phyloP scores from a whole-genome alignment of 2,888 invertebrate species.

The Acleris holmiana region DNA sequence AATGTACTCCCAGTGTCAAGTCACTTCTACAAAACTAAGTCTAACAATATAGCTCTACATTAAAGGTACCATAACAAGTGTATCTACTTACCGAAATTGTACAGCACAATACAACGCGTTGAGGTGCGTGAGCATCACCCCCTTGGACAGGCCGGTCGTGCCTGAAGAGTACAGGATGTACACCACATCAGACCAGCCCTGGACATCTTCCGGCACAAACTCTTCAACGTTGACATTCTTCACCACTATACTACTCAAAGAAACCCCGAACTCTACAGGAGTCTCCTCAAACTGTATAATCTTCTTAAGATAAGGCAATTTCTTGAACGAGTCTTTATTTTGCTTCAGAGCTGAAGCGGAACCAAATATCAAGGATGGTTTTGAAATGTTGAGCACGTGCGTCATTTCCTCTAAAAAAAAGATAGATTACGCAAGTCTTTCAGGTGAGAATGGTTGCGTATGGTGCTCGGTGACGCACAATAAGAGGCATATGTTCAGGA shows the following conservation, averaged over 20 bases:
- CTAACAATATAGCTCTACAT: not conserved
- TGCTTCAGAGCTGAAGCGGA: constrained; percentile 69
- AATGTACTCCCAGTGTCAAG: no score
- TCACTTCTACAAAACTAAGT: not conserved
- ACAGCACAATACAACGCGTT: constrained; percentile 73
- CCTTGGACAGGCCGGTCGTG: constrained; percentile 92
- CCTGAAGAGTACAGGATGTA: constrained; percentile 86
- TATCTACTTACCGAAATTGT: constrained; percentile 74
- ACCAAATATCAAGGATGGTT: constrained; percentile 86
- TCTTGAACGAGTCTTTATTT: constrained; percentile 51
- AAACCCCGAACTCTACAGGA: constrained; percentile 42
- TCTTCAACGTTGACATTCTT: constrained; percentile 38
- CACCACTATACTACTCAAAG: constrained; percentile 75
- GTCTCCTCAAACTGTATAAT: constrained; percentile 86
- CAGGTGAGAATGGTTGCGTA: not conserved
- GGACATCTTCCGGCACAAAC: constrained; percentile 42
- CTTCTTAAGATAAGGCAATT: constrained; percentile 66
- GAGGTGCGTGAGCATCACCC: constrained; percentile 88
- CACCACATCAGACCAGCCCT: constrained; percentile 44
- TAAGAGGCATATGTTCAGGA: no score
- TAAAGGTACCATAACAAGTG: not conserved
- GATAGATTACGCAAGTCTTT: not conserved
- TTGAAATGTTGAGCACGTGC: constrained; percentile 87
- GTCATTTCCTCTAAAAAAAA: constrained; percentile 82
- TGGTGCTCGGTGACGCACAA: not conserved